Conservation (phyloP, 2,888 invertebrate genomes). For the Drosophila robusta region DNA sequence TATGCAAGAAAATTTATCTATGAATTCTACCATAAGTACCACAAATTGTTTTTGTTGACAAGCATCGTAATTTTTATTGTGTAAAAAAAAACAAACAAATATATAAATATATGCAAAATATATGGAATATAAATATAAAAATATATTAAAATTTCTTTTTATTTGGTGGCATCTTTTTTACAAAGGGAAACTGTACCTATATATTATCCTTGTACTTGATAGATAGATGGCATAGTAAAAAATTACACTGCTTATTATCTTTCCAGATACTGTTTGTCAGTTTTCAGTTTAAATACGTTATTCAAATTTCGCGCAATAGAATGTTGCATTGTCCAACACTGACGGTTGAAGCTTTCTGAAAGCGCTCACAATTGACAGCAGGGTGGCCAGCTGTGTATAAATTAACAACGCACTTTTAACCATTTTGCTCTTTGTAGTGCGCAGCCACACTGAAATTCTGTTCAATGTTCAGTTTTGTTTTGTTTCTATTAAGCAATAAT, state of each 20-base stretch:
- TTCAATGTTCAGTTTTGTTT: constrained; percentile 28
- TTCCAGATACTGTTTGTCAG: neutral
- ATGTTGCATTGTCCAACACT: constrained; percentile 19
- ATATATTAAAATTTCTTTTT: neutral
- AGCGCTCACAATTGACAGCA: neutral
- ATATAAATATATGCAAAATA: constrained; percentile 73
- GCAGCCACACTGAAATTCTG: constrained; percentile 20
- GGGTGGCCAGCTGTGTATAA: constrained; percentile 29
- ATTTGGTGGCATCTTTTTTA: neutral
- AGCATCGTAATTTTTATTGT: constrained; percentile 75
- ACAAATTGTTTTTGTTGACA: constrained; percentile 75
- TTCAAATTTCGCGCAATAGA: constrained; percentile 29
- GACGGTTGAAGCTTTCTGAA: neutral
- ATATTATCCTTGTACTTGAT: no score
- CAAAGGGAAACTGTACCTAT: no score
- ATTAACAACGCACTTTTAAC: constrained; percentile 11
- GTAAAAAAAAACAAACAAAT: constrained; percentile 66
- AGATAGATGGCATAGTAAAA: no score
- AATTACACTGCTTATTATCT: no score
- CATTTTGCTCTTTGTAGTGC: neutral
- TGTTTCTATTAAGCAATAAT: neutral
- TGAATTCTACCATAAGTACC: constrained; percentile 64
- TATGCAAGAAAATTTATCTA: constrained; percentile 50
- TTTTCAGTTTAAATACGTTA: neutral
- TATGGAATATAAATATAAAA: constrained; percentile 69